Conservation (phyloP, 1,140 invertebrate species). For the Homarus americanus region DNA sequence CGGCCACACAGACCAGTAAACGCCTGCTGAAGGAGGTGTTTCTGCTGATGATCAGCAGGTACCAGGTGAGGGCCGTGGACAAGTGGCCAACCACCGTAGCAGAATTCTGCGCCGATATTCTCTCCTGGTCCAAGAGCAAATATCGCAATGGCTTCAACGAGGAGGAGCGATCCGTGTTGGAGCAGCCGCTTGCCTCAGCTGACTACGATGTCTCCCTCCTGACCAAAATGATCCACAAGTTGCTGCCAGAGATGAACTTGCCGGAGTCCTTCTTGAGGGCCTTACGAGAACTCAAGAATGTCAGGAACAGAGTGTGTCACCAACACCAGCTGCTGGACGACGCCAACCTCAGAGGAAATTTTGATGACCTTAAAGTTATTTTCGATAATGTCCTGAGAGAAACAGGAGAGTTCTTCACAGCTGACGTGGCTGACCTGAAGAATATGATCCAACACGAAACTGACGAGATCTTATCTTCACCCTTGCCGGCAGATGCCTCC, state of each 20-base stretch:
- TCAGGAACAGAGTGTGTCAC: slow-evolving; percentile 69
- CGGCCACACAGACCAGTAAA: slow-evolving; percentile 59
- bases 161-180: slow-evolving; percentile 26
- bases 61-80: neutral
- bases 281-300: slow-evolving; percentile 61
- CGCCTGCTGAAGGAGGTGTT: slow-evolving; percentile 44
- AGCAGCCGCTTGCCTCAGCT: neutral
- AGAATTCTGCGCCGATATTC: slow-evolving; percentile 29
- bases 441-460: slow-evolving; percentile 21
- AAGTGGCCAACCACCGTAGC: slow-evolving; percentile 17
- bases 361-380: slow-evolving; percentile 43
- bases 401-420: neutral
- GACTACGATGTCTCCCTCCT: slow-evolving; percentile 59
- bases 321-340: slow-evolving; percentile 43
- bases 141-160: slow-evolving; percentile 42
- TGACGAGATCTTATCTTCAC: slow-evolving; percentile 35
- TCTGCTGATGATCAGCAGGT: slow-evolving; percentile 40
- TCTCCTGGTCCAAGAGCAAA: slow-evolving; percentile 48
- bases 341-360: slow-evolving; percentile 2
- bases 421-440: slow-evolving; percentile 28
- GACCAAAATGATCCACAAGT: slow-evolving; percentile 60
- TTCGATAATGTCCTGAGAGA: slow-evolving; percentile 37
- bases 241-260: slow-evolving; percentile 27
- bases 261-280: slow-evolving; percentile 40
- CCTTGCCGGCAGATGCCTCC: slow-evolving; percentile 5